Base-by-base conservation (phyloP, 2,888 invertebrate genomes). In the Anagyrus pseudococci region DNA sequence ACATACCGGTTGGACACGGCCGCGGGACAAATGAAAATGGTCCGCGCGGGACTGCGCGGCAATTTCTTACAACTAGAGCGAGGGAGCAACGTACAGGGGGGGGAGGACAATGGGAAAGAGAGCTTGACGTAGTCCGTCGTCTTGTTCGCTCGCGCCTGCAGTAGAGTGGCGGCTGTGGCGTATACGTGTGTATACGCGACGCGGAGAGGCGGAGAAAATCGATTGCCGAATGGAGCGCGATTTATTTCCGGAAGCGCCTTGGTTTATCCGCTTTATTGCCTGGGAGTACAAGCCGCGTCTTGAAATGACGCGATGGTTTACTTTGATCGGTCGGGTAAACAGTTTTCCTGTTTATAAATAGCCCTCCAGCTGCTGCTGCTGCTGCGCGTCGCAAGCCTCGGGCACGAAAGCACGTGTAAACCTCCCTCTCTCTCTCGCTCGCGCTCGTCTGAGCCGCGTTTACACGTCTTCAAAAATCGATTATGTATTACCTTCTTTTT, bases 1-100 rank as follows among this genome's bases (percentile, higher is more conserved):
- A n/a, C n/a, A n/a, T 8, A 13, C 33, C 33, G 13, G 33, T 19
- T 22, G 20, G 46, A 10, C 20, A 10, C 47, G 37, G 29, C n/a
- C n/a, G 53, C 26, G 56, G 10, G 23, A 66, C 62, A 67, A 67
- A 67, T 67, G 67, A 62, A 66, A 67, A 66, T 59, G 65, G 59
- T 29, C 54, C 33, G 33, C 33, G 33, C n/a, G n/a, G n/a, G n/a
- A n/a, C n/a, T n/a, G n/a, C n/a, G n/a, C n/a, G n/a, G n/a, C n/a
- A n/a, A n/a, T n/a, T n/a, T n/a, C n/a, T n/a, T n/a, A n/a, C n/a
- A n/a, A n/a, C n/a, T n/a, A n/a, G n/a, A n/a, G n/a, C n/a, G n/a
- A n/a, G n/a, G n/a, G n/a, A n/a, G n/a, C n/a, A n/a, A n/a, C n/a
- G n/a, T n/a, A n/a, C n/a, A n/a, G n/a, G n/a, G n/a, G n/a, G n/a